phyloP scores from a whole-genome alignment of 1,140 invertebrate species.

The Scaptodrosophila lebanonensis region DNA sequence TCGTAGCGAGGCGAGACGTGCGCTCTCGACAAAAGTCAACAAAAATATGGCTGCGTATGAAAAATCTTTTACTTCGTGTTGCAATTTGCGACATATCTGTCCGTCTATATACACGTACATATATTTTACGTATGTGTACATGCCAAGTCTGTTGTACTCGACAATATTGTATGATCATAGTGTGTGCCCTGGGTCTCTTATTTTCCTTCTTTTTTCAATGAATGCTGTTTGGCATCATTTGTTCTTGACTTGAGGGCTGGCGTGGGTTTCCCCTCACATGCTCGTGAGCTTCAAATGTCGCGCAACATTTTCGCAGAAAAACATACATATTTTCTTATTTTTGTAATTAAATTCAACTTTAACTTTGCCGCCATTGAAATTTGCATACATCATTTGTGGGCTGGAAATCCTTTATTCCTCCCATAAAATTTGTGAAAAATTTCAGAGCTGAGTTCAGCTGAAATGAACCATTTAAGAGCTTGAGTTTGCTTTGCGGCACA shows the following conservation, averaged over 20 bases:
- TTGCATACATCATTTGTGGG: slow-evolving; percentile 46
- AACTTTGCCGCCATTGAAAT: slow-evolving; percentile 43
- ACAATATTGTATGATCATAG: slow-evolving; percentile 36
- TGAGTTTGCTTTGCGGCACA: too few species aligned
- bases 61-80: slow-evolving; percentile 26
- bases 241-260: slow-evolving; percentile 9
- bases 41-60: slow-evolving; percentile 1
- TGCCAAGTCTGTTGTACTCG: slow-evolving; percentile 1
- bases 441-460: slow-evolving; percentile 34
- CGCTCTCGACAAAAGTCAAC: slow-evolving; percentile 1
- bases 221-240: slow-evolving; percentile 7
- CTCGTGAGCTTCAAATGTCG: slow-evolving; percentile 52
- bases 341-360: slow-evolving; percentile 56
- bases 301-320: slow-evolving; percentile 58
- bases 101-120: not conserved
- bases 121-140: not conserved
- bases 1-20: slow-evolving; percentile 31
- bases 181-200: slow-evolving; percentile 31
- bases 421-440: slow-evolving; percentile 40
- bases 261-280: slow-evolving; percentile 41
- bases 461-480: slow-evolving; percentile 24
- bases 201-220: slow-evolving; percentile 25
- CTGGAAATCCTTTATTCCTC: slow-evolving; percentile 19
- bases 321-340: slow-evolving; percentile 22
- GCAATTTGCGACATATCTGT: not conserved